Percentiles rank a stretch among this genome's conserved stretches.
phyloP scores from a whole-genome alignment of 2,888 invertebrate genomes.

The Clepsis dumicolana region DNA sequence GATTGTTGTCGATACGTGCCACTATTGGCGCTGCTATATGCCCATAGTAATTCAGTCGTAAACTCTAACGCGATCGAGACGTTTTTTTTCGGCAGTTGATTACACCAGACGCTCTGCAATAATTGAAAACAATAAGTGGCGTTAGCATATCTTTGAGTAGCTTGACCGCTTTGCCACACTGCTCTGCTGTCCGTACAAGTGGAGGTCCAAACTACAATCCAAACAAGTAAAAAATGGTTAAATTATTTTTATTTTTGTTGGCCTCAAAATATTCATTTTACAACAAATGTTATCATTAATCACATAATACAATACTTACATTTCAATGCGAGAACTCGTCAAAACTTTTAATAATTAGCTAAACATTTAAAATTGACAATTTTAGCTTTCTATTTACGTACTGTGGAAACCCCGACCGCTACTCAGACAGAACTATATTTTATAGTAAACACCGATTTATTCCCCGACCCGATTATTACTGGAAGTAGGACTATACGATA shows the following conservation, averaged over 20 bases:
- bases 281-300: conserved; percentile 75
- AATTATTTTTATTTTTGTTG: conserved; percentile 81
- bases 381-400: conserved; percentile 63
- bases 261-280: conserved; percentile 83
- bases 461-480: conserved; percentile 5
- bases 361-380: conserved; percentile 83
- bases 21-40: no score
- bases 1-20: no score
- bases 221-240: conserved; percentile 66
- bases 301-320: conserved; percentile 71
- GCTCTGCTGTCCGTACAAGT: not conserved
- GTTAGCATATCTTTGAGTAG: not conserved
- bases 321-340: conserved; percentile 72
- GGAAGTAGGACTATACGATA: conserved; percentile 41
- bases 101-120: no score
- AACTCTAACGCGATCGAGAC: no score
- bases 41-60: no score
- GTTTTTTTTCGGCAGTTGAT: no score
- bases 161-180: no score
- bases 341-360: conserved; percentile 69
- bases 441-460: conserved; percentile 30
- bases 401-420: conserved; percentile 49
- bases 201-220: conserved; percentile 47
- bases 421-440: conserved; percentile 34
- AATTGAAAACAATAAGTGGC: no score